Evolutionary conservation across 2,113 vertebrate species (phyloP), one percentile per base, ranked within the genome.

Genomic region (Galbula dea): DNA sequence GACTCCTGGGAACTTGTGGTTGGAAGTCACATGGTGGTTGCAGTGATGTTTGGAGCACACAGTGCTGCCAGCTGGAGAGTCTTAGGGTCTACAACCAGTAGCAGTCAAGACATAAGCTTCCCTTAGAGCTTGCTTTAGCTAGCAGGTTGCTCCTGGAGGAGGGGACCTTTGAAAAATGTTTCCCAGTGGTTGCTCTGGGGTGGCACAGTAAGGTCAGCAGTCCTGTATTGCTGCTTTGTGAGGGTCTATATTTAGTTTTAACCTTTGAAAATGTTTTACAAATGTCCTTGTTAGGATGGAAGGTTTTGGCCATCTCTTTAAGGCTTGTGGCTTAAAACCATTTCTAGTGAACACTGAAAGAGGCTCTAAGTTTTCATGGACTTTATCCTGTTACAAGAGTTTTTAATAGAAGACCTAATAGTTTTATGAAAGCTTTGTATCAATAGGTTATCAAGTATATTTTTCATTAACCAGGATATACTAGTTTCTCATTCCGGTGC

Each of bases 61-160:
- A 7, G n/a, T 30, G 11, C 37, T 62, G 26, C 61, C 55, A 43
- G 6, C 17, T 20, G 29, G 30, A 17, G 32, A 15, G 34, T 36
- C 22, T 39, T 9, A 18, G 41, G 10, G n/a, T n/a, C 48, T 37
- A 12, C 0, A 0, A 12, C 52, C 17, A 4, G 7, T 15, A 9
- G 26, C 19, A 19, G 23, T 41, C 30, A 32, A 24, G 48, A 34
- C 8, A 22, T 23, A 5, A 43, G 23, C 15, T 45, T 41, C 43
- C 8, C 39, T 57, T 32, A 22, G 32, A 39, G 15, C 7, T 14
- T 24, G 20, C 24, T 46, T 51, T 23, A 34, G 23, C 32, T 55
- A 24, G 7, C 17, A 24, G 11, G 3, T 15, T 46, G 41, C 32
- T 67, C 18, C 59, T 36, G 13, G 9, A 45, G 12, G 29, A 73